Evolutionary conservation across 2,113 vertebrate species (phyloP), one percentile per base, ranked within the genome.

Genomic region (Hylia prasina): DNA sequence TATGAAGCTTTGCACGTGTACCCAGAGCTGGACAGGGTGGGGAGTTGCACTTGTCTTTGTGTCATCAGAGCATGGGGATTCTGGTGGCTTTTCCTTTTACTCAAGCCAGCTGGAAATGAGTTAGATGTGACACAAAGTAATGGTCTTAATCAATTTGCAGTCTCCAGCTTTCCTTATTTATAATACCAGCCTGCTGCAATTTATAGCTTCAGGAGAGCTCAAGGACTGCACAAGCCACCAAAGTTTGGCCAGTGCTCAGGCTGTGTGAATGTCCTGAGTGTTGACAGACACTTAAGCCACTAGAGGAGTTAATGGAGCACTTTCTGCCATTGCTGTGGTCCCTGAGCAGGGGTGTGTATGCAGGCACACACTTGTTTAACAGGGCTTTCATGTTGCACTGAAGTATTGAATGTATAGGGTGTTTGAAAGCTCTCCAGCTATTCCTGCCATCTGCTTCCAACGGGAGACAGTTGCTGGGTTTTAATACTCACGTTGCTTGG

Each of bases 351-450:
- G 76, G 51, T 21, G 89, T 48, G 57, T 57, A 1, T 61, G 78
- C 86, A 10, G 81, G 56, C 51, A 83, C 54, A 58, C 76, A 61
- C 86, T 92, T 60, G 89, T 76, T 90, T 44, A 51, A 56, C 24
- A 5, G 76, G 86, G 76, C 94, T 95, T 95, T 96, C 89, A 60
- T 82, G 86, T 92, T 60, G 63, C 3, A 16, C 60, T 2, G 21
- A 47, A 77, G 83, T 89, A 71, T 81, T 81, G 93, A 80, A 75
- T 88, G 71, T 92, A 42, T 68, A 87, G 56, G 82, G 87, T 81
- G 87, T 96, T 85, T 90, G 85, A 92, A 89, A 84, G 88, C 92
- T 95, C 88, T 95, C 82, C 90, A 92, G 94, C 92, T 94, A 90
- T 96, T 96, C 87, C 28, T 96, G 88, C 90, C 83, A 54, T 94